Evolutionary conservation across 2,888 invertebrate species (phyloP), one percentile per base, ranked within the genome.

Genomic region (Plemyria rubiginata): DNA sequence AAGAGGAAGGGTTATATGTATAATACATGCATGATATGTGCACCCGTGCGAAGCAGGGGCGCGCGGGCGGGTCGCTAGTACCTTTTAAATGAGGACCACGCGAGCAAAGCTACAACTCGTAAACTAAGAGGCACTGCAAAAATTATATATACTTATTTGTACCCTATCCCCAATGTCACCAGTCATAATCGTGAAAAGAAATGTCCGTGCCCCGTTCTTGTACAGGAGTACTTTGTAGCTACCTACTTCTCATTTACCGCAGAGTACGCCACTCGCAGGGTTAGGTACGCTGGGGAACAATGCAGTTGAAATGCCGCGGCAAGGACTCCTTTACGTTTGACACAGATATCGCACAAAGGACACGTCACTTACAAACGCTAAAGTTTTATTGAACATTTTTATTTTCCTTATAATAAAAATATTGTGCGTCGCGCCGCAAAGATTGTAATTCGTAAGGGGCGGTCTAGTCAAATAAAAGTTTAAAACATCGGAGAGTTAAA

Each of bases 301-400:
- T 85, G 82, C 82, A 53, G 45, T 80, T 76, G 79, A 79, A 80
- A 75, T 72, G 84, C 84, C 82, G 82, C 80, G 84, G 79, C 85
- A 85, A 86, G 84, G 87, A 85, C 85, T 85, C 84, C 84, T 81
- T 83, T 79, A 78, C 76, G 80, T 81, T 81, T 84, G 82, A 86
- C 85, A 85, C 80, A 81, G 80, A 83, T 82, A 80, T 73, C 75
- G 73, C 78, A 81, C 84, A 86, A 85, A 86, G 83, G 80, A 84
- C 81, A 84, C 73, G 82, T 83, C 85, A 82, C 82, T 81, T 84
- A 79, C 84, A 85, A 81, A 65, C 56, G 54, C 63, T 62, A 32
- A 67, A 51, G 43, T 68, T 72, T 61, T 70, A 72, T 73, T 72
- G 40, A 29, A 53, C 29, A 48, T 60, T 49, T 54, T 51, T 50